Evolutionary conservation across 2,888 invertebrate species (phyloP).

Genomic region (Dascillus cervinus): DNA sequence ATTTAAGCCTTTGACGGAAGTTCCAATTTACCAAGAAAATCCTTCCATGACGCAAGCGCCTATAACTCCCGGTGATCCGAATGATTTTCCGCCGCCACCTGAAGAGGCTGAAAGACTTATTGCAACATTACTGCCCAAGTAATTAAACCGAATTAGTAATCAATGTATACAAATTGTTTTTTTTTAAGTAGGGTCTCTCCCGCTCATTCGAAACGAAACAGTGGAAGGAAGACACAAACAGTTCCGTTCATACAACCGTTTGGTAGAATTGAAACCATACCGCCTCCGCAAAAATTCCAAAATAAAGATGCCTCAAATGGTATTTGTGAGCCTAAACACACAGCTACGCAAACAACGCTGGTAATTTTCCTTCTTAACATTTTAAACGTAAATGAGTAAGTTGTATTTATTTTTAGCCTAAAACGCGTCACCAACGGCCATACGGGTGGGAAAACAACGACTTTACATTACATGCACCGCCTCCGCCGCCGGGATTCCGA

Average conservation of each 20-base stretch:
- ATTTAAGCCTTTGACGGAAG: conserved; percentile 56
- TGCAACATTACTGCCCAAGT: conserved; percentile 68
- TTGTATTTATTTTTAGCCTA: conserved; percentile 60
- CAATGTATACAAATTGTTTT: not conserved
- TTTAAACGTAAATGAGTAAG: conserved; percentile 1
- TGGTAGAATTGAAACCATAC: conserved; percentile 33
- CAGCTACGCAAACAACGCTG: conserved; percentile 72
- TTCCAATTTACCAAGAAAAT: conserved; percentile 44
- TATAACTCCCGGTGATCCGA: conserved; percentile 41
- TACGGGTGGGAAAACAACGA: conserved; percentile 60
- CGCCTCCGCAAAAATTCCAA: conserved; percentile 42
- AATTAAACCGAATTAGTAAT: conserved; percentile 1
- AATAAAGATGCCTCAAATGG: conserved; percentile 18
- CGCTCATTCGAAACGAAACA: conserved; percentile 53
- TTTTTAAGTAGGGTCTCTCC: conserved; percentile 58
- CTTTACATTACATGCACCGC: conserved; percentile 45
- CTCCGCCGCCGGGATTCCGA: conserved; percentile 53
- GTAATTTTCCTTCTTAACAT: conserved; percentile 41
- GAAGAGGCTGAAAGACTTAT: conserved; percentile 72
- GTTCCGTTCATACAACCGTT: conserved; percentile 34
- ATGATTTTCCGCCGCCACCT: conserved; percentile 63
- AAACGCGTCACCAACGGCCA: conserved; percentile 67
- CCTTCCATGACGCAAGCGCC: conserved; percentile 23
- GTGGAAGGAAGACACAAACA: conserved; percentile 32
- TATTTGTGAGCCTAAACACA: conserved; percentile 46